Evolutionary conservation across 2,113 vertebrate genomes (phyloP).

Genomic region (human): DNA sequence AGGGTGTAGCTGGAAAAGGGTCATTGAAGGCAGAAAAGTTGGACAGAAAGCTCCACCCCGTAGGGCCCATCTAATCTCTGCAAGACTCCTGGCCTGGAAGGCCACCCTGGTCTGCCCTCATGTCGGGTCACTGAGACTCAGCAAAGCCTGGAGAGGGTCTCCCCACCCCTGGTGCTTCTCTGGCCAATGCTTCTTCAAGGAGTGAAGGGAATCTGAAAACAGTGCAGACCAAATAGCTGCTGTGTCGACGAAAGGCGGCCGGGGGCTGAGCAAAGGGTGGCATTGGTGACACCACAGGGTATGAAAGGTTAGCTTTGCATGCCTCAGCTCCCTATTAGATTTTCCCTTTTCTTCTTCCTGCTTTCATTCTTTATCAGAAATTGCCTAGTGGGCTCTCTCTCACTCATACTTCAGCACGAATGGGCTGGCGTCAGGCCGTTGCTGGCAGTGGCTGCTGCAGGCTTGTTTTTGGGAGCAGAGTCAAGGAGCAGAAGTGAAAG

Average conservation of each 20-base stretch:
- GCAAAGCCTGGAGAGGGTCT: not conserved
- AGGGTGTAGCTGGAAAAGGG: not conserved
- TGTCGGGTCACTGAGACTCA: not conserved
- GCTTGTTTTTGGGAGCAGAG: not conserved
- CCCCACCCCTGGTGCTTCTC: not conserved
- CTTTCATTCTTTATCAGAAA: not conserved
- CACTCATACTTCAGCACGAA: not conserved
- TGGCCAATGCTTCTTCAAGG: not conserved
- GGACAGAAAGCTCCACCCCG: not conserved
- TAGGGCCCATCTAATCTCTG: accelerated
- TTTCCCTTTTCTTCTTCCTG: not conserved
- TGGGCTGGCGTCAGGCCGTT: not conserved
- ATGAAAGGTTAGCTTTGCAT: not conserved
- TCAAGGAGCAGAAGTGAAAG: not conserved
- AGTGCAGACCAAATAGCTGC: not conserved
- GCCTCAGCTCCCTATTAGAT: accelerated
- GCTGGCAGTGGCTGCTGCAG: not conserved
- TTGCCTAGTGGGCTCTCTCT: not conserved
- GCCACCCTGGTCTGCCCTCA: not conserved
- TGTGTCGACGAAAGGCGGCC: accelerated
- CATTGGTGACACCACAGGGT: accelerated
- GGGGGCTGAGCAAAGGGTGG: not conserved
- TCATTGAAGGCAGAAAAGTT: not conserved
- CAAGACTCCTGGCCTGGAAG: not conserved
- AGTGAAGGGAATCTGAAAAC: not conserved